Base-by-base conservation (phyloP, 1,140 invertebrate species). In the Drosophila pruinosa region DNA sequence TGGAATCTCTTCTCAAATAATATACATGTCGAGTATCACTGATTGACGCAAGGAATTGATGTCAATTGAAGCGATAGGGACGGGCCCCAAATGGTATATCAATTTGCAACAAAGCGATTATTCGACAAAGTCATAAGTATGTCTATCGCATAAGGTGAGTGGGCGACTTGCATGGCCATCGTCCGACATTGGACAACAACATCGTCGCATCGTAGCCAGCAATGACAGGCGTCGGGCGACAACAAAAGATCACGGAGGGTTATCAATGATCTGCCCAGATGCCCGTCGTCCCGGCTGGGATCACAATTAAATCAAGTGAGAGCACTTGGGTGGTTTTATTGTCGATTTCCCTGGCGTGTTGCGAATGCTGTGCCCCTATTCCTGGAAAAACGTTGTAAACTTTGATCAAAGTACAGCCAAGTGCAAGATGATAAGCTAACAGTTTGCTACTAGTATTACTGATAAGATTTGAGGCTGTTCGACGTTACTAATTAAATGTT, bases 301-400 rank as follows among this genome's bases (percentile, higher is more conserved):
- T 76, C 50, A 48, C 64, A 76, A 76, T 76, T 56, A 48, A 82
- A 50, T 82, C 56, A 28, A 45, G 52, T 56, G n/a, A 10, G n/a
- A 34, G 31, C 31, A 71, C 57, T 41, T 70, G 48, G 4, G 4
- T 7, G 12, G 36, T 58, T 36, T 59, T 41, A 28, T 56, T 59
- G 34, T 14, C 45, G 39, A 54, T 77, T 81, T 77, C 57, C n/a
- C 31, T 58, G 4, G 8, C 70, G 14, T 6, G 10, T 41, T 68
- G n/a, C n/a, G 1, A 8, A 38, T 75, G 53, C 79, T 83, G 80
- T 19, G 56, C 74, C 54, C 80, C 80, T 61, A 63, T 50, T 79
- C 45, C 57, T 47, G 59, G 80, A 72, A 67, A 85, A 86, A 70
- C 63, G 45, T 59, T 74, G 12, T 59, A 69, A 74, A 69, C 47